Conservation (phyloP, 2,888 invertebrate species). For the Deroplatys truncata region DNA sequence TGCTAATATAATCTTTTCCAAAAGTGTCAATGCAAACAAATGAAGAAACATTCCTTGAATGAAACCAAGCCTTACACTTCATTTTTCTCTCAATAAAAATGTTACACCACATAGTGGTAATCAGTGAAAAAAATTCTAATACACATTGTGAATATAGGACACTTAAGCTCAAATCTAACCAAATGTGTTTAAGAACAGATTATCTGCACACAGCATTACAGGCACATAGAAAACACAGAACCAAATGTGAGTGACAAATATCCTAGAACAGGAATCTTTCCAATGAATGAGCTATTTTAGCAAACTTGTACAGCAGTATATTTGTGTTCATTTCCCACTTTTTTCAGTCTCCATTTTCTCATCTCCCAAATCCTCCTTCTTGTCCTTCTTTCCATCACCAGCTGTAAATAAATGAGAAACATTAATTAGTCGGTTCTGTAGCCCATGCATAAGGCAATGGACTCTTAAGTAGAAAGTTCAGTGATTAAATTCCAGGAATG, state of each 20-base stretch:
- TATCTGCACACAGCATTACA: slow-evolving; percentile 7
- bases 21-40: neutral
- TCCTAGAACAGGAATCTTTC: neutral
- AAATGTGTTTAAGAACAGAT: neutral
- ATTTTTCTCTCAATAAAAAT: neutral
- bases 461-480: too few relatives aligned
- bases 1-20: neutral
- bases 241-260: neutral
- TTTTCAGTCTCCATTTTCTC: slow-evolving; percentile 33
- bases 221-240: slow-evolving; percentile 12
- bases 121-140: neutral
- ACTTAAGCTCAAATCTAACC: neutral
- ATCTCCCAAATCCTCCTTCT: slow-evolving; percentile 44
- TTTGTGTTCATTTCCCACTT: slow-evolving; percentile 21
- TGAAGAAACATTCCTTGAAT: neutral
- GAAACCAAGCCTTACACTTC: neutral
- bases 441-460: too few relatives aligned
- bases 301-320: neutral
- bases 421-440: too few relatives aligned
- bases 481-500: too few relatives aligned
- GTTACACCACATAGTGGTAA: neutral
- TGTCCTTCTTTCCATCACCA: slow-evolving; percentile 54
- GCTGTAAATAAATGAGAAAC: slow-evolving; percentile 38
- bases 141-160: neutral
- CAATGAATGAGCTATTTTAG: neutral